Percentiles rank a stretch among this genome's conserved stretches.
phyloP scores from a whole-genome alignment of 1,140 invertebrate genomes.

The Chionoecetes opilio region DNA sequence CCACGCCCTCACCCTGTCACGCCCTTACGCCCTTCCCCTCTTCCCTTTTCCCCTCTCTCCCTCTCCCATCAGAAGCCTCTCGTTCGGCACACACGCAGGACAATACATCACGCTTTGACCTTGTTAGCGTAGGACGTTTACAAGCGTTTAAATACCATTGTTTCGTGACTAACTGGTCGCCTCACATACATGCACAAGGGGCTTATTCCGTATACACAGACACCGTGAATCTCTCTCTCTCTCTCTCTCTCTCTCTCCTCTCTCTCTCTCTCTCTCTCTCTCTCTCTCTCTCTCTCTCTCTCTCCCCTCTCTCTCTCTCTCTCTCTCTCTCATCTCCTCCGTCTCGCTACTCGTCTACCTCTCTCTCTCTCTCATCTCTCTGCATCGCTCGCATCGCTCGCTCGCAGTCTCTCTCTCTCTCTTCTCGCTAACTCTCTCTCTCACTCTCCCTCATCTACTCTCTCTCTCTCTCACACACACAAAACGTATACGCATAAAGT shows the following conservation, averaged over 20 bases:
- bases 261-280: not conserved
- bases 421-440: not conserved
- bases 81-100: not conserved
- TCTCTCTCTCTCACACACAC: not conserved
- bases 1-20: not conserved
- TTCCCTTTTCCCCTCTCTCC: not conserved
- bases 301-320: not conserved
- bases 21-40: too few species aligned
- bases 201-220: not conserved
- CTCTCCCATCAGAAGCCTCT: too few species aligned
- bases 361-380: too few species aligned
- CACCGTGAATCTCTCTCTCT: not conserved
- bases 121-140: not conserved
- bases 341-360: not conserved
- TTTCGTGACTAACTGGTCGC: not conserved
- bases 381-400: too few species aligned
- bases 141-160: not conserved
- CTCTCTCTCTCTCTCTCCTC: not conserved
- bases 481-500: not conserved
- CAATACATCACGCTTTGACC: not conserved
- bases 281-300: not conserved
- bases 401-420: too few species aligned
- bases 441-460: not conserved
- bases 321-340: not conserved
- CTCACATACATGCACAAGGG: not conserved